Evolutionary conservation across 2,113 vertebrate genomes (phyloP).

Genomic region (Falco punctatus): DNA sequence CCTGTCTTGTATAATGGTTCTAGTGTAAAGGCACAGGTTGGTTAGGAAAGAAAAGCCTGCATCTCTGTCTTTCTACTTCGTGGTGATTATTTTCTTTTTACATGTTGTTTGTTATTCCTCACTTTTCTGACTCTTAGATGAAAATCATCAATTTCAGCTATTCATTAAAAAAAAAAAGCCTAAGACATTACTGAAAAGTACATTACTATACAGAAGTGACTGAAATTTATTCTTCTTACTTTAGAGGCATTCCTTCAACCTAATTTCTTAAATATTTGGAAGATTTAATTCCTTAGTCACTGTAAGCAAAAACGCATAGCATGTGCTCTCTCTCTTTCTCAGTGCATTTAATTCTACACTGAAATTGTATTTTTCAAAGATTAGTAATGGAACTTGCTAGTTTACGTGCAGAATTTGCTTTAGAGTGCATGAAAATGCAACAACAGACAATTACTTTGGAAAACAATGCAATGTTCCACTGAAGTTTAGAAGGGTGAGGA

Average conservation of each 20-base stretch:
- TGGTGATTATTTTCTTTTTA: neutral
- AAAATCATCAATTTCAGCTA: constrained; percentile 3
- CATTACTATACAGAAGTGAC: neutral
- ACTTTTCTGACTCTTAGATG: constrained; percentile 35
- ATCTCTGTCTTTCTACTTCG: constrained; percentile 20
- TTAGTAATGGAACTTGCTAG: neutral
- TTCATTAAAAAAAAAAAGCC: neutral
- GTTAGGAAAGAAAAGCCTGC: constrained; percentile 81
- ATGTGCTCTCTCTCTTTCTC: neutral
- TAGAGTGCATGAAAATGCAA: neutral
- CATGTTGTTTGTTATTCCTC: constrained; percentile 35
- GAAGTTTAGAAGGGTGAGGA: constrained; percentile 38
- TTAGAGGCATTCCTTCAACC: neutral
- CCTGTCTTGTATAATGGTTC: constrained; percentile 81
- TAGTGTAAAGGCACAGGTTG: constrained; percentile 92
- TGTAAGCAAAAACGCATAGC: neutral
- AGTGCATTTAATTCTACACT: neutral
- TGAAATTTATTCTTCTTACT: constrained; percentile 12
- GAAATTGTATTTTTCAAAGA: neutral
- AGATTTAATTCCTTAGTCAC: neutral
- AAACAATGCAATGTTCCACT: neutral
- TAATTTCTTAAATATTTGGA: neutral
- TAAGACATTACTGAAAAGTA: neutral
- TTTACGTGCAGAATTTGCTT: neutral
- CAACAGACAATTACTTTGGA: neutral